Base-by-base conservation (phyloP, 1,140 invertebrate species). In the Microplitis demolitor region DNA sequence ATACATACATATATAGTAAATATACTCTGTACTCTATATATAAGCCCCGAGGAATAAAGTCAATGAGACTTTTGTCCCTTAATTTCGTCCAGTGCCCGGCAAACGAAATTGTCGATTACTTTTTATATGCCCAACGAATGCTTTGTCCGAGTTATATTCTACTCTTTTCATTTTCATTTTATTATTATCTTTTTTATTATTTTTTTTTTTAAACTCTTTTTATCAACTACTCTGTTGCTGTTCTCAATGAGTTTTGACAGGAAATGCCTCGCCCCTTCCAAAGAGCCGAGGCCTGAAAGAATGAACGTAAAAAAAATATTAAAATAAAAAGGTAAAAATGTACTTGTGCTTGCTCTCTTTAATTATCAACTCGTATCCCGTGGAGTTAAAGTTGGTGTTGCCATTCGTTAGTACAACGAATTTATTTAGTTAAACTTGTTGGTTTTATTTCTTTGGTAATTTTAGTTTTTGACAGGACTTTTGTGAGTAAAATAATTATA, bases 101-200 rank as follows among this genome's bases (percentile, higher is more conserved):
- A 66, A 50, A 64, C 54, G 35, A 72, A 72, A 66, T 66, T 72
- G 63, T 66, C 62, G 63, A 72, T 72, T 72, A 72, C 70, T 72
- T 66, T 66, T 72, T 66, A 66, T 72, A 72, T 66, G 33, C 51
- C 63, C 63, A 72, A 72, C 63, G 62, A 66, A 54, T 35, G 62
- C 70, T 72, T 72, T 72, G 70, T 72, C 63, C 69, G 9, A 64
- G 58, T 31, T 11, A 13, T 61, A 31, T 61, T 35, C 62, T n/a
- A 14, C 34, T 34, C 35, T 14, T 24, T 64, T 35, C 4, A 39
- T 56, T 5, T 56, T 24, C n/a, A 14, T 56, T 62, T n/a, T 35
- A 13, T 62, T 62, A 35, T 62, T 62, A 37, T 37, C 34, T 14
- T 62, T 31, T 35, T 62, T n/a, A 13, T 9, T 31, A 5, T 24